phyloP scores from a whole-genome alignment of 2,113 vertebrate genomes.

The Lophura nycthemera region DNA sequence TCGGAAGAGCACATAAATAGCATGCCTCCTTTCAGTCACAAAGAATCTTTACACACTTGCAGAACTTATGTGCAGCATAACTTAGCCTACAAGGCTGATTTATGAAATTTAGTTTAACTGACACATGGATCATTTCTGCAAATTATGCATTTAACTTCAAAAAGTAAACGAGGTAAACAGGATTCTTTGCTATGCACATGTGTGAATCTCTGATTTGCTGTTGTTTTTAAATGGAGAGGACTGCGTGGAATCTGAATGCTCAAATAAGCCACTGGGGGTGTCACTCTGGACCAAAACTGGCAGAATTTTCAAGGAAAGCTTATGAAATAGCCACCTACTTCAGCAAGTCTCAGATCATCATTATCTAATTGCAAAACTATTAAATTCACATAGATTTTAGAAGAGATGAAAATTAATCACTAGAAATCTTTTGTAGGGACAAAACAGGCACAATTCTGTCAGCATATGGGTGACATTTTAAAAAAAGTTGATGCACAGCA shows the following conservation, averaged over 20 bases:
- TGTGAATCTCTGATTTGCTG: background rate
- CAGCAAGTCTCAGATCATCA: background rate
- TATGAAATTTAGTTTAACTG: background rate
- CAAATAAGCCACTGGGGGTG: background rate
- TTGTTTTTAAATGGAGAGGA: background rate
- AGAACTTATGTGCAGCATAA: background rate
- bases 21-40: background rate
- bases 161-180: background rate
- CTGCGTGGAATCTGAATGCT: background rate
- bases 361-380: background rate
- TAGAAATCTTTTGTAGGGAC: background rate
- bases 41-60: background rate
- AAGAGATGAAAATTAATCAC: background rate
- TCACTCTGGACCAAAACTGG: background rate
- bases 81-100: background rate
- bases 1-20: background rate
- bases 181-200: background rate
- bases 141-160: background rate
- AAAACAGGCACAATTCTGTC: background rate
- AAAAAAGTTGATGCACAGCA: background rate
- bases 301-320: slow-evolving; percentile 4
- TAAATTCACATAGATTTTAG: background rate
- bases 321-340: background rate
- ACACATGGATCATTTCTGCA: background rate
- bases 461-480: background rate